Conservation (phyloP, 2,797 vertebrate species). For the Hoplostethus mediterraneus region DNA sequence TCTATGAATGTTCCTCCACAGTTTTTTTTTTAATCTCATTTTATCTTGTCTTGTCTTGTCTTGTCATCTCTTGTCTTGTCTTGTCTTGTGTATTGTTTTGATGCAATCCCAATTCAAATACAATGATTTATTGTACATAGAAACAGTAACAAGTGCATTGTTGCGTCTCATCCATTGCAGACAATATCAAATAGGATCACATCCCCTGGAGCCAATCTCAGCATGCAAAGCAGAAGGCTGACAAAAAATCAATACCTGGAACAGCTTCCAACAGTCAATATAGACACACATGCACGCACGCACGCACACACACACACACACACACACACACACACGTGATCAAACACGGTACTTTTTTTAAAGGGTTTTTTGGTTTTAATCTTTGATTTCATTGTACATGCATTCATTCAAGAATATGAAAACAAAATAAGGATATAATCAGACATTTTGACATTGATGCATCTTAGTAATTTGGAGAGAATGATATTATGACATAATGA, state of each 20-base stretch:
- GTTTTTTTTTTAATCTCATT: too few relatives aligned
- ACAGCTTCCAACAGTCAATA: conserved; percentile 42
- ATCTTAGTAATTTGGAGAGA: background rate
- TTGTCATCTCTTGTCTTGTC: too few relatives aligned
- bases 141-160: conserved; percentile 45
- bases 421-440: too few relatives aligned
- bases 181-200: conserved; percentile 51
- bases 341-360: background rate
- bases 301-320: too few relatives aligned
- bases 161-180: conserved; percentile 44
- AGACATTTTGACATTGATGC: background rate
- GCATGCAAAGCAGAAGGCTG: conserved; percentile 46
- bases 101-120: conserved; percentile 33
- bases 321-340: too few relatives aligned
- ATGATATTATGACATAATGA: background rate
- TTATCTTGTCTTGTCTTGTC: too few relatives aligned
- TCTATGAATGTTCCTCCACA: conserved; percentile 6
- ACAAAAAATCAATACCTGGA: conserved; percentile 62
- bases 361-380: too few relatives aligned
- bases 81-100: background rate
- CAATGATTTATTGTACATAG: conserved; percentile 14
- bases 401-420: background rate
- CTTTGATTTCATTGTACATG: background rate
- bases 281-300: conserved; percentile 11
- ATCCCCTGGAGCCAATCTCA: conserved; percentile 44